These are phyloP conservation scores for Drosophila anomalata DNA, from an alignment of 2,888 invertebrate species.

Conservation along the genomic window DNA sequence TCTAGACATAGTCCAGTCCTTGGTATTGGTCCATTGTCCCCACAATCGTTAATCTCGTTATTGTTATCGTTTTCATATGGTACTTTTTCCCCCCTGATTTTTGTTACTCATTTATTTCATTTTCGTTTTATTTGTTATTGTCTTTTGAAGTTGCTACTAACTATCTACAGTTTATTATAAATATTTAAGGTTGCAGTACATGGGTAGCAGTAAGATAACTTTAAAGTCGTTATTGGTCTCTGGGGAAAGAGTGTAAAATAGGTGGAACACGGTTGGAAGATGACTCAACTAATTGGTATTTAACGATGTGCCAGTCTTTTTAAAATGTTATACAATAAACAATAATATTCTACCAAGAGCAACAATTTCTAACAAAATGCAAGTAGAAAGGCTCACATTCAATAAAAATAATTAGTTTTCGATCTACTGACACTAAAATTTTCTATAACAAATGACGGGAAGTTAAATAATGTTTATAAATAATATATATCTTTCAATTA, in stretches of 20 bases:
- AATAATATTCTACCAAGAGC: background rate
- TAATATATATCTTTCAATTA: too few relatives aligned
- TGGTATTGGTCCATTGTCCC: slow-evolving; percentile 38
- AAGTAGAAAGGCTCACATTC: background rate
- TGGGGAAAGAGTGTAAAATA: slow-evolving; percentile 9
- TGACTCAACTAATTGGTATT: slow-evolving; percentile 2
- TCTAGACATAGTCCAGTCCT: slow-evolving; percentile 23
- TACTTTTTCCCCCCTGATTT: slow-evolving; percentile 14
- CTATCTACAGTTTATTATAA: slow-evolving; percentile 6
- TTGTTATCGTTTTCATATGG: slow-evolving; percentile 36
- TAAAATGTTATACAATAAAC: background rate
- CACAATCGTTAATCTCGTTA: background rate
- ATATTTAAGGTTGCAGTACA: background rate
- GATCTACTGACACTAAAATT: background rate
- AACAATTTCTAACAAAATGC: background rate
- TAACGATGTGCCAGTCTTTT: background rate
- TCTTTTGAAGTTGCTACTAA: slow-evolving; percentile 29
- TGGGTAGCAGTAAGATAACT: background rate
- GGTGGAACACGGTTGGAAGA: slow-evolving; percentile 1
- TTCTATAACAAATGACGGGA: background rate
- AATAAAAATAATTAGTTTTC: background rate
- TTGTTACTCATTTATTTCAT: slow-evolving; percentile 42
- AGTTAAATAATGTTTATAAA: background rate
- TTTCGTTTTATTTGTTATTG: slow-evolving; percentile 40
- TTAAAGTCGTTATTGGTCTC: background rate